A percentile compares a stretch with the other conserved stretches of the same genome.
phyloP scores from a whole-genome alignment of 1,140 invertebrate genomes.

The Melipona quadrifasciata region DNA sequence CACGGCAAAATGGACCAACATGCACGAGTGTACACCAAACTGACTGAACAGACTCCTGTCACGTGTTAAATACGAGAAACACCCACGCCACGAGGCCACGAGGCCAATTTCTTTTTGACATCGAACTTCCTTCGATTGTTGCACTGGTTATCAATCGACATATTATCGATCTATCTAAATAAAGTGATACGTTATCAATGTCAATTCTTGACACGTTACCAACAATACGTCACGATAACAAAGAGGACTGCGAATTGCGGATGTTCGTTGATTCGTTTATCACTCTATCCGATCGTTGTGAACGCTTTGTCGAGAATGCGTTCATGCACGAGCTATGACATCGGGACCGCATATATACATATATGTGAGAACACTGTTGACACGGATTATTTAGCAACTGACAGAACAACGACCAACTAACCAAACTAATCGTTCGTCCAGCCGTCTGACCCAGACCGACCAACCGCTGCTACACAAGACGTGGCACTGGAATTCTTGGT shows the following conservation, averaged over 20 bases:
- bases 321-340: conserved; percentile 7
- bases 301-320: conserved; percentile 17
- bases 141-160: background rate
- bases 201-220: background rate
- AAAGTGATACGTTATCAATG: background rate
- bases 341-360: background rate
- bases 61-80: conserved; percentile 16
- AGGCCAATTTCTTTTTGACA: background rate
- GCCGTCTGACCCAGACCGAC: conserved; percentile 21
- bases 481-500: conserved; percentile 61
- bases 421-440: background rate
- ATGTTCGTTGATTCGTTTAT: conserved; percentile 19
- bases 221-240: background rate
- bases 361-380: background rate
- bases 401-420: background rate
- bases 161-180: background rate
- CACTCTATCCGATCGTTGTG: background rate
- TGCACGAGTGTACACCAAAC: background rate
- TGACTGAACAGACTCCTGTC: background rate
- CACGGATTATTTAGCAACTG: background rate
- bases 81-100: conserved; percentile 6
- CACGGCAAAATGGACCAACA: background rate
- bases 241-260: too few species aligned
- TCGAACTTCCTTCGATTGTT: background rate
- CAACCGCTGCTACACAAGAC: conserved; percentile 48